Evolutionary conservation across 2,797 vertebrate species (phyloP).

Genomic region (Calcarius lapponicus): DNA sequence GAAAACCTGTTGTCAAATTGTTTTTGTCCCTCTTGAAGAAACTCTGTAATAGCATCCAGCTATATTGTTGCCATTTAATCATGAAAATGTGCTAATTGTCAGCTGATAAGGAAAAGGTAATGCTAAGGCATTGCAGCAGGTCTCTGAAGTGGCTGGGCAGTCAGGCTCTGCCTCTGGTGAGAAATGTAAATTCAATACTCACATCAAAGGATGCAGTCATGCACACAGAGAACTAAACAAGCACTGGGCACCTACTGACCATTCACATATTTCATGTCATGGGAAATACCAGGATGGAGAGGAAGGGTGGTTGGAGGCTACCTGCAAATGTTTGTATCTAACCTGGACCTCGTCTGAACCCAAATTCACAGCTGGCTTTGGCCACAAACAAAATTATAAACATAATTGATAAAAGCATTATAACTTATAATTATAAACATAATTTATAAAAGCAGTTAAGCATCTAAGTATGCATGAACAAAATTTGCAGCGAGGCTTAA

Average conservation of each 20-base stretch:
- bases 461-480: background rate
- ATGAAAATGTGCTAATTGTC: background rate
- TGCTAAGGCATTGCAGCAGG: background rate
- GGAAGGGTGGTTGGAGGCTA: background rate
- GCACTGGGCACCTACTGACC: background rate
- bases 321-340: rapidly evolving
- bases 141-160: background rate
- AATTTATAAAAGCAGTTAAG: background rate
- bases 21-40: background rate
- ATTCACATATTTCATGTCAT: background rate
- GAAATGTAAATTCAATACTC: background rate
- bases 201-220: background rate
- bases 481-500: background rate
- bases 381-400: background rate
- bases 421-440: background rate
- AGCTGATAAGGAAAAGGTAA: background rate
- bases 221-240: background rate
- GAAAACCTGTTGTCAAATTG: background rate
- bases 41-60: background rate
- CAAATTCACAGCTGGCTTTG: background rate
- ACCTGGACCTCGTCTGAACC: background rate
- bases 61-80: background rate
- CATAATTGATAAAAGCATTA: background rate
- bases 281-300: background rate
- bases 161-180: background rate